Evolutionary conservation across 2,797 vertebrate species (phyloP).

Genomic region (Hippocampus kuda): DNA sequence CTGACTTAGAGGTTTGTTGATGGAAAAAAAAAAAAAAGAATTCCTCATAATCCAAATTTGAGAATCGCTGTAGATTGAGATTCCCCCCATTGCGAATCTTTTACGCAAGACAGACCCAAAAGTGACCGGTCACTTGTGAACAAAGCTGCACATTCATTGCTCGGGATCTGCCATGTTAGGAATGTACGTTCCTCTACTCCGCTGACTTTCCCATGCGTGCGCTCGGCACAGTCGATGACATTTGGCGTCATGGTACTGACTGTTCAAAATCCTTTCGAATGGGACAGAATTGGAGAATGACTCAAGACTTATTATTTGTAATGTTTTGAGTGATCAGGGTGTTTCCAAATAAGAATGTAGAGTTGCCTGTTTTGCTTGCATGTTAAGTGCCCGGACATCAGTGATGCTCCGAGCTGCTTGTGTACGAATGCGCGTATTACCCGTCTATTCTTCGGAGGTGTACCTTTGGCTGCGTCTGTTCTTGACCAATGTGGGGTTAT

Average conservation of each 20-base stretch:
- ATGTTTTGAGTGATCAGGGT: background rate
- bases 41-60: constrained; percentile 28
- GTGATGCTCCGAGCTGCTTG: no score
- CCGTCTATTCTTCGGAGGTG: no score
- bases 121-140: constrained; percentile 25
- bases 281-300: background rate
- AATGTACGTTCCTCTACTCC: background rate
- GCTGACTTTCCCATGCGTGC: constrained; percentile 25
- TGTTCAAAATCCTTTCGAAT: background rate
- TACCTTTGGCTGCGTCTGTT: background rate
- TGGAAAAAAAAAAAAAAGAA: no score
- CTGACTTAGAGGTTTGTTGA: background rate
- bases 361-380: background rate
- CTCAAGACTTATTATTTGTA: background rate
- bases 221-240: constrained; percentile 6
- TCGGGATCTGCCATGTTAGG: background rate
- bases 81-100: constrained; percentile 44
- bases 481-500: background rate
- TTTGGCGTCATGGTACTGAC: background rate
- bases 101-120: constrained; percentile 60
- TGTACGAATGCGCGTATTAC: no score
- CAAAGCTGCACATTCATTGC: constrained; percentile 6
- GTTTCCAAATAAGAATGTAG: background rate
- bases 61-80: constrained; percentile 62
- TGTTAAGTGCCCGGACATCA: no score